A percentile compares a stretch with the other conserved stretches of the same genome.
These are phyloP conservation scores for Amniataba percoides DNA, from an alignment of 2,797 vertebrate species.

Conservation along the genomic window DNA sequence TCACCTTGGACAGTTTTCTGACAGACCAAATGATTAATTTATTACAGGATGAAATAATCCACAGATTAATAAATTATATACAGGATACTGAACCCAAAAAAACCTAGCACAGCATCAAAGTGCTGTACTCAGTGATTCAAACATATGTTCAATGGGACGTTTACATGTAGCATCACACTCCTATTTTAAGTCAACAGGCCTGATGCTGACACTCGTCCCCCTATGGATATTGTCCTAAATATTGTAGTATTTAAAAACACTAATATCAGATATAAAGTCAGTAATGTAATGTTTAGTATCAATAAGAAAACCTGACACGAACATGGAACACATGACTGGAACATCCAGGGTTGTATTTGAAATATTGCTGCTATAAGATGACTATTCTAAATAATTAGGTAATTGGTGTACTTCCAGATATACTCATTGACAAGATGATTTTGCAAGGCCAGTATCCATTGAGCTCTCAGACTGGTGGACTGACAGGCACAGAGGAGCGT, in stretches of 20 bases:
- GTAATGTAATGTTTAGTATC: too few species aligned
- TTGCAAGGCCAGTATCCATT: accelerated
- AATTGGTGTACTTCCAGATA: neutral
- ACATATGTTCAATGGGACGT: neutral
- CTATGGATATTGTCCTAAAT: too few species aligned
- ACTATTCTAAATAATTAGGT: neutral
- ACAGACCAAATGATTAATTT: neutral
- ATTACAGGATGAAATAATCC: too few species aligned
- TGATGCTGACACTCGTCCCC: neutral
- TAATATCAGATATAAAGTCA: neutral
- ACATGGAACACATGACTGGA: neutral
- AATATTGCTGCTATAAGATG: neutral
- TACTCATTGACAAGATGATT: too few species aligned
- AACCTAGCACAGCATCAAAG: too few species aligned
- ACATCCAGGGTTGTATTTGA: neutral
- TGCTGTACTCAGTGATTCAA: neutral
- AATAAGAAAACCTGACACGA: too few species aligned
- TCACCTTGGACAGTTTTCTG: too few species aligned
- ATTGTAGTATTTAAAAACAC: neutral
- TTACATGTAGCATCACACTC: neutral
- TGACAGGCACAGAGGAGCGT: neutral
- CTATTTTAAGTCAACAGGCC: neutral
- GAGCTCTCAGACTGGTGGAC: accelerated
- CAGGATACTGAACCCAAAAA: too few species aligned
- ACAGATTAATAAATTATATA: too few species aligned